These are phyloP conservation scores for Gambusia yucatana DNA, from an alignment of 2,797 vertebrate genomes.

Conservation along the genomic window DNA sequence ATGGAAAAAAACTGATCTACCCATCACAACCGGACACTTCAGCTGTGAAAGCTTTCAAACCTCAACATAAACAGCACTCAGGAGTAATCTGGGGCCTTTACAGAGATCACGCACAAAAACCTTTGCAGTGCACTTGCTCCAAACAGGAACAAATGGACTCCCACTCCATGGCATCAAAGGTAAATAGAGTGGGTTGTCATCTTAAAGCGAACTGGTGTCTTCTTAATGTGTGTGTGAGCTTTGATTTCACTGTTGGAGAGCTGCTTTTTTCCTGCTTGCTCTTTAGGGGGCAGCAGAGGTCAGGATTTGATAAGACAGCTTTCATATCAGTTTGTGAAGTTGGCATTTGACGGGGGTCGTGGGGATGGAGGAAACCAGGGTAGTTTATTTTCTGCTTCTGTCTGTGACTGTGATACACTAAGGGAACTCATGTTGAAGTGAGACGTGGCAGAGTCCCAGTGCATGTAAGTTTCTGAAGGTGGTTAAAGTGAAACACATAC, in stretches of 20 bases:
- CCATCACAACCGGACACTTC: conserved; percentile 32
- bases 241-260: conserved; percentile 57
- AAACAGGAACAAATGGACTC: conserved; percentile 67
- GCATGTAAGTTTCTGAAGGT: conserved; percentile 45
- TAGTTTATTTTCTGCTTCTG: conserved; percentile 64
- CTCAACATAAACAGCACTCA: conserved; percentile 45
- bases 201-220: conserved; percentile 60
- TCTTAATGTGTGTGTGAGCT: conserved; percentile 50
- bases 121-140: conserved; percentile 59
- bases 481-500: conserved; percentile 55
- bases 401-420: conserved; percentile 40
- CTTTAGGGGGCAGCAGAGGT: conserved; percentile 82
- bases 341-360: conserved; percentile 58
- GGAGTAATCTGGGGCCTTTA: conserved; percentile 60
- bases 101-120: conserved; percentile 58
- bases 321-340: conserved; percentile 74
- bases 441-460: conserved; percentile 27
- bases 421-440: conserved; percentile 2
- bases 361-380: conserved; percentile 68
- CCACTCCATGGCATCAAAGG: conserved; percentile 64
- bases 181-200: conserved; percentile 67
- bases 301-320: conserved; percentile 73
- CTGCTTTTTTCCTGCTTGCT: conserved; percentile 52
- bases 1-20: neutral
- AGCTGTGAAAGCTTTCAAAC: conserved; percentile 47